These are phyloP conservation scores for Sebastes goodei DNA, from an alignment of 2,797 vertebrate species.

Conservation along the genomic window DNA sequence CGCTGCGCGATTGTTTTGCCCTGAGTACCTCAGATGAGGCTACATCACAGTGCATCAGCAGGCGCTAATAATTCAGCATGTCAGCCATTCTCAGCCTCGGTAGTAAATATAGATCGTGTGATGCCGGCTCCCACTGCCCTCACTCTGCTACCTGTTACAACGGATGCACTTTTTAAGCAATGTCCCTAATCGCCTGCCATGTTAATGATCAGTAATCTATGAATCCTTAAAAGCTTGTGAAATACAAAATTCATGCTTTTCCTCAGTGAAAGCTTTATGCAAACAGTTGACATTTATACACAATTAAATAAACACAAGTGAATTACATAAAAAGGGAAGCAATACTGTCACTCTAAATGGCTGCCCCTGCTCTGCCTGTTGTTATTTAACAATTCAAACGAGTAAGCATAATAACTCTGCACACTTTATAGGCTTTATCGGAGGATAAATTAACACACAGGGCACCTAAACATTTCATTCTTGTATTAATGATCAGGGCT, in stretches of 20 bases:
- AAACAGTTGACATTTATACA: not conserved
- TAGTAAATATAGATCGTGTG: slow-evolving; percentile 57
- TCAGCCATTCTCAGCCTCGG: slow-evolving; percentile 58
- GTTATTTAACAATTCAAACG: slow-evolving; percentile 2
- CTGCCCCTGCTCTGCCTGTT: not conserved
- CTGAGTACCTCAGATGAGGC: slow-evolving; percentile 54
- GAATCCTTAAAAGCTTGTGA: not conserved
- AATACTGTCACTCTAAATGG: not conserved
- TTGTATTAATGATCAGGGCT: not conserved
- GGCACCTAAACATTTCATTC: not conserved
- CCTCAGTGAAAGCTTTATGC: not conserved
- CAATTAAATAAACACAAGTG: not conserved
- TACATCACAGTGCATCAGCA: slow-evolving; percentile 58
- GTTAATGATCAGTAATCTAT: not conserved
- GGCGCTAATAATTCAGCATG: slow-evolving; percentile 65
- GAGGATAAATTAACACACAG: not conserved
- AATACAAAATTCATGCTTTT: not conserved
- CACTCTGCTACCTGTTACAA: slow-evolving; percentile 25
- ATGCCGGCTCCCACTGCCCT: not conserved
- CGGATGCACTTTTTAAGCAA: slow-evolving; percentile 1
- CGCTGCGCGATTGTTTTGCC: slow-evolving; percentile 62
- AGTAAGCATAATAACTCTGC: not conserved
- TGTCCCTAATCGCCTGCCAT: slow-evolving; percentile 5
- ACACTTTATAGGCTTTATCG: not conserved
- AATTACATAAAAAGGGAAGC: not conserved